Base-by-base conservation (phyloP, 2,888 invertebrate species). In the Torymus tubicola region DNA sequence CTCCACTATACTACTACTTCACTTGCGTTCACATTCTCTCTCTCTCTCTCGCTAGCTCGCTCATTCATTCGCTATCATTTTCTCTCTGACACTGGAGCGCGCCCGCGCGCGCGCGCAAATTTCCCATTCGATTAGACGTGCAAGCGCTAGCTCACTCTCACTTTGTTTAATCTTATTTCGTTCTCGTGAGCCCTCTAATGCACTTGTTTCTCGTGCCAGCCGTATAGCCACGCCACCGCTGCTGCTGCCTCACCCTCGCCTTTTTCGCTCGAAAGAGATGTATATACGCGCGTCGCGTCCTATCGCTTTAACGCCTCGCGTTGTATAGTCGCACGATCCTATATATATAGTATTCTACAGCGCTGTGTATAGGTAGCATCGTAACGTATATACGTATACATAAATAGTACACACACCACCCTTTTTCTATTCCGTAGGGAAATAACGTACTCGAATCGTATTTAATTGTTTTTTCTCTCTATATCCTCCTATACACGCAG, bases 401-500 rank as follows among this genome's bases (percentile, higher is more conserved):
- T 42, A 42, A 8, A 42, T 42, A 68, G 55, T 50, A n/a, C 42
- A 24, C 42, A 24, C 21, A 13, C 61, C 21, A 14, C 53, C 24
- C 1, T 10, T 50, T 63, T 55, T 21, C 63, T 63, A 63, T 31
- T 55, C 5, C 21, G 21, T 21, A 24, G 72, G 63, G 63, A 65
- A 67, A 75, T 53, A 60, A 75, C 61, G 24, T n/a, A n/a, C n/a
- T 31, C 52, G 53, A 61, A 42, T 53, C 31, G 53, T 14, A 24
- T 75, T 61, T 75, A 68, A 68, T 75, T 61, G 75, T 75, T 68
- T 65, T 65, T 64, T 58, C 14, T 12, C 63, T 4, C 52, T 42
- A n/a, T n/a, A n/a, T n/a, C 31, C 13, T 2, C 24, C 12, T 21
- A 21, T 21, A 21, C 21, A 16, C 10, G 10, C 52, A 12, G 14